Conservation (phyloP, 2,888 invertebrate species). For the Sialis fuliginosa region DNA sequence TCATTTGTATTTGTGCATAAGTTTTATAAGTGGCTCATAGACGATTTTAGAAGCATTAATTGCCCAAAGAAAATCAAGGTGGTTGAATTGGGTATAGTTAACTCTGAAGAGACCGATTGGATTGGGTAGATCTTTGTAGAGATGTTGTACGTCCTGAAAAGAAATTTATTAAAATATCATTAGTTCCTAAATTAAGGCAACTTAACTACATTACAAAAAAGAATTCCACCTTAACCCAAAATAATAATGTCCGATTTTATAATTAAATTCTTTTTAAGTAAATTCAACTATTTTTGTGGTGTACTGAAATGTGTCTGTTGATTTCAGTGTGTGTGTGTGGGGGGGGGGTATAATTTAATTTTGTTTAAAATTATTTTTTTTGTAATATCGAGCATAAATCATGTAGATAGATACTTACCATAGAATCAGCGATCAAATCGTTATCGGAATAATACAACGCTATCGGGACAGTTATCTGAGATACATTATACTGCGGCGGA, state of each 20-base stretch:
- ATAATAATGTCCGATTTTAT: too few relatives aligned
- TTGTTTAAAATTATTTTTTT: too few relatives aligned
- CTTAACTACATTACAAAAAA: too few relatives aligned
- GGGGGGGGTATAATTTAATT: too few relatives aligned
- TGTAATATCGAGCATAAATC: too few relatives aligned
- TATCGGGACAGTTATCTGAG: constrained; percentile 44
- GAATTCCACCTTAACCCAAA: too few relatives aligned
- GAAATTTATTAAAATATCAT: neutral
- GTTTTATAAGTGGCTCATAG: constrained; percentile 23
- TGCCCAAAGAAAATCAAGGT: constrained; percentile 54
- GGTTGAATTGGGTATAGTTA: constrained; percentile 45
- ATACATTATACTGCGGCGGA: constrained; percentile 46
- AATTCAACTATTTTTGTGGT: too few relatives aligned
- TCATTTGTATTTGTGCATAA: too few relatives aligned
- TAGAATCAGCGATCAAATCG: constrained; percentile 52
- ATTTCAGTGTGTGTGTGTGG: too few relatives aligned
- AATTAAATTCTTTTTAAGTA: too few relatives aligned
- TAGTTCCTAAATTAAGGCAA: too few relatives aligned
- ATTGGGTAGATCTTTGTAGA: constrained; percentile 34
- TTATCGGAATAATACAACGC: constrained; percentile 49
- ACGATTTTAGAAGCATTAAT: constrained; percentile 40
- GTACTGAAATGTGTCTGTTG: too few relatives aligned
- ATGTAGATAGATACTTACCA: constrained; percentile 21
- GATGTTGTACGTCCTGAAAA: constrained; percentile 35
- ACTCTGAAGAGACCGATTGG: constrained; percentile 38